Base-by-base conservation (phyloP, 2,113 vertebrate species). In the Orthonyx spaldingii region DNA sequence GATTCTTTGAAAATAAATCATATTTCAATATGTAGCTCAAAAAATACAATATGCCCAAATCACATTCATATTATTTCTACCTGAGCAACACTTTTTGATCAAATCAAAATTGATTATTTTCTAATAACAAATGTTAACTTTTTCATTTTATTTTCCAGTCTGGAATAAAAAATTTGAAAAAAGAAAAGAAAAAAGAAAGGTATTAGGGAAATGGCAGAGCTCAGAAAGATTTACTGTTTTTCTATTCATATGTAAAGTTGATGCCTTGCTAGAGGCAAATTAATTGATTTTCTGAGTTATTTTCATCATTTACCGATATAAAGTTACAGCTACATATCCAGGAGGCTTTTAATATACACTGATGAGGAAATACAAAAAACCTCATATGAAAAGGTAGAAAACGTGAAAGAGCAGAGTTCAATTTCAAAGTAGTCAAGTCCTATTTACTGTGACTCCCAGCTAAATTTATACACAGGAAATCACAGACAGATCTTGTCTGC, bases 251-350 rank as follows among this genome's bases (percentile, higher is more conserved):
- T 61, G 32, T 80, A 87, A 93, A 93, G 89, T 49, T 74, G 26
- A 91, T 90, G 59, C 3, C 27, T 91, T 83, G 84, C 63, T 79
- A 55, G 75, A 90, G 50, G 63, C 59, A 95, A 83, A 84, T 86
- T 88, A 95, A 90, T 95, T 84, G 77, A 93, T 94, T 95, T 86
- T 88, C 64, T 88, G 76, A 93, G 44, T 84, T 91, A 77, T 86
- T 93, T 88, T 88, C 76, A 70, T 47, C 35, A 68, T 90, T 90
- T 87, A 52, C 35, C 0, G 0, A 33, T 44, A 84, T 28, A 70
- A 81, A 68, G 23, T 83, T 93, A 83, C 70, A 80, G 44, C 8
- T 39, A 15, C 28, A 33, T 91, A 60, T 91, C 57, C 61, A 84
- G 61, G 6, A 49, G 83, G 39, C 3, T 77, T 94, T 91, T 83